phyloP scores from a whole-genome alignment of 2,797 vertebrate species.

The Gambelia wislizenii region DNA sequence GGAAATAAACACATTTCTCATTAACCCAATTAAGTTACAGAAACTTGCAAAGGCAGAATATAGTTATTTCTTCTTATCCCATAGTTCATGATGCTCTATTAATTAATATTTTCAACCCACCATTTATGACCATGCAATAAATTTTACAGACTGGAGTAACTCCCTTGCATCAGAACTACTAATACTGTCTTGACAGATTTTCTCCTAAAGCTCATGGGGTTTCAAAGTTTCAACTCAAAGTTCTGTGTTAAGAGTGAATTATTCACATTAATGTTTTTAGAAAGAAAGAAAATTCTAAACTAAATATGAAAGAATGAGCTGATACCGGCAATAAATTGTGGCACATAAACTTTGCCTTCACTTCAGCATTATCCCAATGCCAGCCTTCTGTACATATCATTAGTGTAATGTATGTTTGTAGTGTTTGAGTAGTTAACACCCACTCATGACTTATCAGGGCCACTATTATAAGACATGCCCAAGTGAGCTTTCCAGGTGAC shows the following conservation, averaged over 20 bases:
- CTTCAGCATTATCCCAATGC: neutral
- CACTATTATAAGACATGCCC: neutral
- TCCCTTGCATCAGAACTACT: conserved; percentile 56
- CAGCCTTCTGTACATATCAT: neutral
- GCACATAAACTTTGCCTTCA: neutral
- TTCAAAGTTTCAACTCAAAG: conserved; percentile 15
- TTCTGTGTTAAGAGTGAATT: neutral
- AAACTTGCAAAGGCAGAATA: conserved; percentile 44
- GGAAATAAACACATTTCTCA: conserved; percentile 47
- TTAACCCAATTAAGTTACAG: conserved; percentile 46
- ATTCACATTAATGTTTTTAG: neutral
- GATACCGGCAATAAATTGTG: neutral
- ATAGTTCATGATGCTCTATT: conserved; percentile 48
- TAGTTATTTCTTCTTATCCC: conserved; percentile 65
- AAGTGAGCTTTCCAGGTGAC: neutral
- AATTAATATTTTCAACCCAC: conserved; percentile 67
- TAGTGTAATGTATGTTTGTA: neutral
- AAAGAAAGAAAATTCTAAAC: conserved; percentile 2
- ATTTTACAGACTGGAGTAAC: conserved; percentile 68
- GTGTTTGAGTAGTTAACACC: neutral
- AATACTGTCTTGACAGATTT: conserved; percentile 38
- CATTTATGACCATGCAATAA: conserved; percentile 53
- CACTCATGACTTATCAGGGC: neutral
- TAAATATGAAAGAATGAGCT: neutral
- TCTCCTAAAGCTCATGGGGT: conserved; percentile 44